Conservation (phyloP, 1,140 invertebrate species). For the Dinoponera quadriceps region DNA sequence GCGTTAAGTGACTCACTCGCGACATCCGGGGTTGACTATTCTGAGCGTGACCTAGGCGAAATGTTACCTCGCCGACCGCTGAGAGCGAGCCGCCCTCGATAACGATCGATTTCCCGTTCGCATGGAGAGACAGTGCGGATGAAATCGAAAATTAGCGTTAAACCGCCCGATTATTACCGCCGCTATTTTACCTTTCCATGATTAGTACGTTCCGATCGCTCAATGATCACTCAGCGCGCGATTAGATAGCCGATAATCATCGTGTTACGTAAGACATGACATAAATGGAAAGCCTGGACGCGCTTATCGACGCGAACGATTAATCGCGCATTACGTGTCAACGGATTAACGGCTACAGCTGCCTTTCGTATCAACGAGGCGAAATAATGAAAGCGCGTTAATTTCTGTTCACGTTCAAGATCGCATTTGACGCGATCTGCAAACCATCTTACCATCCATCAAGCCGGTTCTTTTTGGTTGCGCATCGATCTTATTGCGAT, state of each 20-base stretch:
- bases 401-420: background rate
- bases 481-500: background rate
- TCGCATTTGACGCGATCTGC: background rate
- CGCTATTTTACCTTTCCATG: background rate
- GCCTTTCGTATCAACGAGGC: background rate
- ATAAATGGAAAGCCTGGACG: conserved; percentile 23
- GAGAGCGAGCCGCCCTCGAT: conserved; percentile 34
- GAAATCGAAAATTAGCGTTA: conserved; percentile 33
- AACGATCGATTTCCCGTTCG: conserved; percentile 57
- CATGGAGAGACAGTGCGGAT: conserved; percentile 18
- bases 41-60: conserved; percentile 62
- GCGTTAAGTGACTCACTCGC: conserved; percentile 11
- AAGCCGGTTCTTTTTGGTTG: background rate
- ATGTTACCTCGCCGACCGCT: conserved; percentile 40
- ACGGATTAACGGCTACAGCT: conserved; percentile 29
- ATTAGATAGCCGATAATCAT: conserved; percentile 32
- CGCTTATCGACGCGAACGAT: conserved; percentile 11
- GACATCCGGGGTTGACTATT: conserved; percentile 60
- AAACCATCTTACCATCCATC: background rate
- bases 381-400: background rate
- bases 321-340: conserved; percentile 24
- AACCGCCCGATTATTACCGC: background rate
- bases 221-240: conserved; percentile 26
- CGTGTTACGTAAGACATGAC: conserved; percentile 30
- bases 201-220: conserved; percentile 20